A percentile compares a stretch with the other conserved stretches of the same genome.
These are phyloP conservation scores for Manis crassicaudata DNA, from an alignment of 2,797 vertebrate species.

Conservation along the genomic window DNA sequence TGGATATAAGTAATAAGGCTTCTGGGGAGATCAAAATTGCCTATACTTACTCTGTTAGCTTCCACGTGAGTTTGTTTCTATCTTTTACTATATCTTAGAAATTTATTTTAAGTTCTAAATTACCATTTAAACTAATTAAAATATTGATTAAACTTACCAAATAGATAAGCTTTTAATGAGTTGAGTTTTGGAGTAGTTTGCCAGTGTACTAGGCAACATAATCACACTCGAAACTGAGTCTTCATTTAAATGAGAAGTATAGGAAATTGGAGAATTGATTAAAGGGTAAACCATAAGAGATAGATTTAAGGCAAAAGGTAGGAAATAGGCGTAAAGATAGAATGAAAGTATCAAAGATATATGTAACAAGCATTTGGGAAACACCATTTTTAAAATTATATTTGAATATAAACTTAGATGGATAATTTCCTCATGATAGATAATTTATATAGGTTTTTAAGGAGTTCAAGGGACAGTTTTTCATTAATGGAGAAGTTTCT, in stretches of 20 bases:
- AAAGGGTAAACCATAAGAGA: not conserved
- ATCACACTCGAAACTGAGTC: not conserved
- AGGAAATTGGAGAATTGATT: not conserved
- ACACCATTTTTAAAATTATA: not conserved
- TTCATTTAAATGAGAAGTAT: slow-evolving; percentile 41
- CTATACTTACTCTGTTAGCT: slow-evolving; percentile 93
- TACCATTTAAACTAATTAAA: slow-evolving; percentile 63
- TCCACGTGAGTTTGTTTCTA: slow-evolving; percentile 85
- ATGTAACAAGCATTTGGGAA: too few species aligned
- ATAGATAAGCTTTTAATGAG: slow-evolving; percentile 53
- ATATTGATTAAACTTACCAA: slow-evolving; percentile 38
- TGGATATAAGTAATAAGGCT: slow-evolving; percentile 92
- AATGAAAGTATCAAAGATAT: too few species aligned
- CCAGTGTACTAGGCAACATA: not conserved
- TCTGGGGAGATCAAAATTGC: slow-evolving; percentile 89
- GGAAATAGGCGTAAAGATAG: not conserved
- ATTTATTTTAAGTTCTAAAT: slow-evolving; percentile 59
- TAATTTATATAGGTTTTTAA: not conserved
- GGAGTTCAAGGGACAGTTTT: not conserved
- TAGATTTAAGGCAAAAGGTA: not conserved
- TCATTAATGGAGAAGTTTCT: not conserved
- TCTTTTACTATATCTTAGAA: slow-evolving; percentile 60
- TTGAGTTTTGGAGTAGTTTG: slow-evolving; percentile 37
- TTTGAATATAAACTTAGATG: slow-evolving; percentile 7
- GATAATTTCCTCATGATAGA: not conserved